phyloP scores from a whole-genome alignment of 2,797 vertebrate genomes.

The Vespertilio murinus region DNA sequence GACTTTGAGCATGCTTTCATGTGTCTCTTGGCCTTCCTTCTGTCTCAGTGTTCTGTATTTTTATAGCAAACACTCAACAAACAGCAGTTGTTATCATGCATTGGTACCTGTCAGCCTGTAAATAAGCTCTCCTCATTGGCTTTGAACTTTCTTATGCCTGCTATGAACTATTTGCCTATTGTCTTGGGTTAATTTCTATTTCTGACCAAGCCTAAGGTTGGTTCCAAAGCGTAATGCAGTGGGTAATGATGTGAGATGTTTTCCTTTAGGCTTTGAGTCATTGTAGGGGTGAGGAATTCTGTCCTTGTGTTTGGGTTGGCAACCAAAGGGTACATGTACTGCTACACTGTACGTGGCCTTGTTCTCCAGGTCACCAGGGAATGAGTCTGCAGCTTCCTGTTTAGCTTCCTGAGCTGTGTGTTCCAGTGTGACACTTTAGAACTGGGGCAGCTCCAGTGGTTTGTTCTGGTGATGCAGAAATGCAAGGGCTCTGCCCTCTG shows the following conservation, averaged over 20 bases:
- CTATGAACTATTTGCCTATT: neutral
- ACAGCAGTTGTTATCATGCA: neutral
- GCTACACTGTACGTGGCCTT: neutral
- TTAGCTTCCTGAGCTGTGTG: neutral
- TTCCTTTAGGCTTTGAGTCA: neutral
- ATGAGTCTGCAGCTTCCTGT: neutral
- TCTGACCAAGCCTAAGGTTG: neutral
- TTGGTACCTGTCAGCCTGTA: neutral
- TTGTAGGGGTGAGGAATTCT: neutral
- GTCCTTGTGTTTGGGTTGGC: neutral
- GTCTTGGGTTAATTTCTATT: neutral
- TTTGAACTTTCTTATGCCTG: neutral
- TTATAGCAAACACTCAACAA: neutral
- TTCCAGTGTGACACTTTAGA: neutral
- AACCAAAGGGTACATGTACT: neutral
- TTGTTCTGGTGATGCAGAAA: neutral
- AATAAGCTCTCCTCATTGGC: neutral
- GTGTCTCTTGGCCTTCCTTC: too few relatives aligned
- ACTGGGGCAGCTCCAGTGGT: neutral
- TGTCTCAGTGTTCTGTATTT: neutral
- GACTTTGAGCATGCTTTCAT: too few relatives aligned
- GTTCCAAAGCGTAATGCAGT: neutral
- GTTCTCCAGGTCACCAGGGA: neutral
- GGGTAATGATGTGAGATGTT: neutral
- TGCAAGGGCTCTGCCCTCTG: neutral